phyloP scores from a whole-genome alignment of 2,113 vertebrate species.

The Rhodinocichla rosea region DNA sequence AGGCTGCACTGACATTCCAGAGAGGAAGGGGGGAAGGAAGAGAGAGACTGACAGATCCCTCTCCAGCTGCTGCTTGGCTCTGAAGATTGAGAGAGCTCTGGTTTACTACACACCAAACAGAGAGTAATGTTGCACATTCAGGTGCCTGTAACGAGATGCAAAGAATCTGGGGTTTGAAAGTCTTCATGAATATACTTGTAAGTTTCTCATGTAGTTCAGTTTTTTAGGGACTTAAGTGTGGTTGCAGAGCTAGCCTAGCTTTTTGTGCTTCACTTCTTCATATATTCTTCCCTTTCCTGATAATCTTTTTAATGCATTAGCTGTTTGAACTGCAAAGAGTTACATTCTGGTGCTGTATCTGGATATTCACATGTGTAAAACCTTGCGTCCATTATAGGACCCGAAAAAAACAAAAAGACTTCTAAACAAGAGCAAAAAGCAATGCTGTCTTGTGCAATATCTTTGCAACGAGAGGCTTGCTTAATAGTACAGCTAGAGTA shows the following conservation, averaged over 20 bases:
- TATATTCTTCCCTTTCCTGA: not conserved
- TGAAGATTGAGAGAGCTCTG: not conserved
- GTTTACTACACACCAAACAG: too few relatives aligned
- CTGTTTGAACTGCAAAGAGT: not conserved
- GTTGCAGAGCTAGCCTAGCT: not conserved
- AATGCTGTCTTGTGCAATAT: not conserved
- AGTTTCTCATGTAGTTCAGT: fast-evolving
- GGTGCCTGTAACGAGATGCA: not conserved
- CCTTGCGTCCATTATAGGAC: not conserved
- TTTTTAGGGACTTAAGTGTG: not conserved
- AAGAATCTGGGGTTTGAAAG: not conserved
- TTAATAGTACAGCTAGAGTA: not conserved
- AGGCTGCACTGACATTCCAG: not conserved
- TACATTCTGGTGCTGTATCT: not conserved
- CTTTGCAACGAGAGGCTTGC: not conserved
- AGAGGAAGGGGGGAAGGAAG: not conserved
- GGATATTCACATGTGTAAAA: not conserved
- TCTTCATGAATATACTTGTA: not conserved
- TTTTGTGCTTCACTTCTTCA: not conserved
- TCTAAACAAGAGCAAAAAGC: not conserved
- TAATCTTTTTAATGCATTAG: not conserved
- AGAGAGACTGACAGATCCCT: not conserved
- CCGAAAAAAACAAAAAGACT: not conserved
- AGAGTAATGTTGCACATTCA: not conserved
- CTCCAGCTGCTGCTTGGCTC: not conserved